Evolutionary conservation across 2,797 vertebrate genomes (phyloP), one percentile per base, ranked within the genome.

Genomic region (Smutsia temminckii): DNA sequence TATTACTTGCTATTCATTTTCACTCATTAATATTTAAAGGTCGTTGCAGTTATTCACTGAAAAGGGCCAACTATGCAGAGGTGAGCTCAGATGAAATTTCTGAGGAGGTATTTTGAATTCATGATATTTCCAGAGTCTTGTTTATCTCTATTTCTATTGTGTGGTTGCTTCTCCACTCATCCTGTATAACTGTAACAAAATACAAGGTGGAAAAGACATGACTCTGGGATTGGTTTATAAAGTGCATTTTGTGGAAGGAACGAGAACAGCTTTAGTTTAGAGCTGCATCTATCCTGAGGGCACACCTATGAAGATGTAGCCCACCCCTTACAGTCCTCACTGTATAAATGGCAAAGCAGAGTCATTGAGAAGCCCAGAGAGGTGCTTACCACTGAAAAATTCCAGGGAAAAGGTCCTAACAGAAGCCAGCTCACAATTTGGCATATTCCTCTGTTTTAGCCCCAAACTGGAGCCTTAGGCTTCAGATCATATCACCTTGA

Each of bases 71-170:
- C 98, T 98, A 98, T 68, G 97, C 93, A 95, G 98, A 97, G 97
- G 98, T 95, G 96, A 97, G 92, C 84, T 68, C 88, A 80, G 96
- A 95, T 59, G 97, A 86, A 95, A 95, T 95, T 95, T 89, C 95
- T 85, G 97, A 97, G 78, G 96, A 97, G 2, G 0, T 27, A 7
- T 97, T 96, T 97, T 97, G 96, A 95, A 98, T 71, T 95, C 98
- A 98, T 69, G 98, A 97, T 85, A 98, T 98, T 98, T 98, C 95
- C 97, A 98, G 97, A 77, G 96, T 97, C 57, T 66, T 88, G 79
- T 98, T 98, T 95, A 97, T 75, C 95, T 69, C n/a, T 34, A 40
- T 89, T 97, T 98, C 92, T 80, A 95, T 94, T 96, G 93, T 96
- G 37, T 64, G 46, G 63, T 42, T 95, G 49, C 42, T 78, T 96